These are phyloP conservation scores for Psittacula derbiana DNA, from an alignment of 2,797 vertebrate species.

Conservation along the genomic window DNA sequence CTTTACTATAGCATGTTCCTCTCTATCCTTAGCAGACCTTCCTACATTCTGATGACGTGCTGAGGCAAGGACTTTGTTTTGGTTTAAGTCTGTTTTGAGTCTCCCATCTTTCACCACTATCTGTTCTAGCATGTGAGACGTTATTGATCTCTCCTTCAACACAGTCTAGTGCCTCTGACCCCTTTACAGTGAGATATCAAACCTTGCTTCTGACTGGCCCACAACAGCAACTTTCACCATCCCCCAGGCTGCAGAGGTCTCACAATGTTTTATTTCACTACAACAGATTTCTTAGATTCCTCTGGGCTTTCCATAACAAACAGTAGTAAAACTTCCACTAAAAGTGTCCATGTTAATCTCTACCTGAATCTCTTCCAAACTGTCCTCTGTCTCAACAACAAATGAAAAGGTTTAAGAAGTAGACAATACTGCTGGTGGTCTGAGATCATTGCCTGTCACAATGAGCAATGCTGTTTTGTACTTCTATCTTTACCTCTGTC, in stretches of 20 bases:
- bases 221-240: not conserved
- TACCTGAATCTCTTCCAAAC: not conserved
- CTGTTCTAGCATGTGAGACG: not conserved
- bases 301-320: not conserved
- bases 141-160: not conserved
- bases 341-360: not conserved
- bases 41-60: not conserved
- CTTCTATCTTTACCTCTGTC: not conserved
- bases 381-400: not conserved
- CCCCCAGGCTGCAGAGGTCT: not conserved
- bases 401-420: not conserved
- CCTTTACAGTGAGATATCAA: not conserved
- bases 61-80: not conserved
- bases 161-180: not conserved
- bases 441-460: not conserved
- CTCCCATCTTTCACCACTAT: not conserved
- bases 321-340: not conserved
- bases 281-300: not conserved
- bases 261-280: not conserved
- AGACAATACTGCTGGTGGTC: not conserved
- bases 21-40: not conserved
- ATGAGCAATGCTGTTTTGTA: not conserved
- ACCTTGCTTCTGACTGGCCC: not conserved
- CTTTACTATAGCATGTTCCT: not conserved
- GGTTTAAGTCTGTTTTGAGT: not conserved